These are phyloP conservation scores for Oscheius onirici DNA, from an alignment of 2,888 invertebrate species.

Conservation along the genomic window DNA sequence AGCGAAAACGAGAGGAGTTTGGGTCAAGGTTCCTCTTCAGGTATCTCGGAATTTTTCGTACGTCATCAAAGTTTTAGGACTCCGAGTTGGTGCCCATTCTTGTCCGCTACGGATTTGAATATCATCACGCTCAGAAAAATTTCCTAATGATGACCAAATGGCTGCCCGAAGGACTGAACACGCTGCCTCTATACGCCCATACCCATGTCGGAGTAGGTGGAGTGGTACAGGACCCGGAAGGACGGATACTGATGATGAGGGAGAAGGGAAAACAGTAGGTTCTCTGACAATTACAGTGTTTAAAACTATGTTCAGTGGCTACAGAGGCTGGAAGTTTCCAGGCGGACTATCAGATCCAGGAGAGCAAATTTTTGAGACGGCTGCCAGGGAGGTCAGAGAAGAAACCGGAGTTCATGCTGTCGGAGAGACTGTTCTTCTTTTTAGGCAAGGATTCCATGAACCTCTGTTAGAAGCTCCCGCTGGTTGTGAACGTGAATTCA, in stretches of 20 bases:
- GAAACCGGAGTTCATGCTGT: conserved; percentile 23
- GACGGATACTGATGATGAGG: conserved; percentile 26
- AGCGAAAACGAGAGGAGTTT: conserved; percentile 9
- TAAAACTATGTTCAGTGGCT: neutral
- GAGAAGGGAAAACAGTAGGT: conserved; percentile 6
- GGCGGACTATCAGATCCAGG: conserved; percentile 31
- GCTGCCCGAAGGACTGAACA: conserved; percentile 11
- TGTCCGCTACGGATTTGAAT: conserved; percentile 17
- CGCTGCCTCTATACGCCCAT: conserved; percentile 25
- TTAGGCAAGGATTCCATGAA: neutral
- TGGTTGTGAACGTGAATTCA: too few relatives aligned
- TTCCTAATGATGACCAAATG: conserved; percentile 28
- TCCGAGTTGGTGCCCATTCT: conserved; percentile 20
- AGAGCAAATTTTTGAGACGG: conserved; percentile 18
- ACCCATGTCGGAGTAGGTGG: conserved; percentile 21
- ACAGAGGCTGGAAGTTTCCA: conserved; percentile 30
- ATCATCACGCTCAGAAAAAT: conserved; percentile 23
- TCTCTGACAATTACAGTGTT: neutral
- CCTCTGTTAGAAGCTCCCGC: neutral
- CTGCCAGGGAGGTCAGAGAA: conserved; percentile 26
- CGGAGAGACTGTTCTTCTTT: conserved; percentile 9
- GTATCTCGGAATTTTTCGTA: neutral
- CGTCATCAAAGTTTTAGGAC: conserved; percentile 12
- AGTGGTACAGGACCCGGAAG: conserved; percentile 1
- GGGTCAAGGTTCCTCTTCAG: conserved; percentile 24